Percentiles rank a stretch among this genome's conserved stretches.
phyloP scores from a whole-genome alignment of 2,888 invertebrate species.

The Catocala sponsa region DNA sequence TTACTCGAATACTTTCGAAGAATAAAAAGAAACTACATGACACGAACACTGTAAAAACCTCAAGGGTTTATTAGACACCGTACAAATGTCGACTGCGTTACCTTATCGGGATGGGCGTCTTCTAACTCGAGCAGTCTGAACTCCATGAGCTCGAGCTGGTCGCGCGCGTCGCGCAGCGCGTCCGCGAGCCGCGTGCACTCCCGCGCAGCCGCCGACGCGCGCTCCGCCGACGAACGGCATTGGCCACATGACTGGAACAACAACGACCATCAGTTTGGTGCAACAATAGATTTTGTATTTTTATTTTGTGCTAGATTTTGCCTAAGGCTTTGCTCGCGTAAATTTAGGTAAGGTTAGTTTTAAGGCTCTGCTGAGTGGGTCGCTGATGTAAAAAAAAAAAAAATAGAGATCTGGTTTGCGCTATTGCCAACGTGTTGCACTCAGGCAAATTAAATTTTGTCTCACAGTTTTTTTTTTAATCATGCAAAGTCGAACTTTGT shows the following conservation, averaged over 20 bases:
- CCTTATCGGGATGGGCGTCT: conserved; percentile 88
- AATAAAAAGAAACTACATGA: too few species aligned
- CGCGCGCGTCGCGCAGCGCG: conserved; percentile 92
- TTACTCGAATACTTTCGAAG: too few species aligned
- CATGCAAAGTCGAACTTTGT: too few species aligned
- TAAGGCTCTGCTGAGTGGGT: too few species aligned
- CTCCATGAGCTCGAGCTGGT: conserved; percentile 94
- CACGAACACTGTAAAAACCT: conserved; percentile 3
- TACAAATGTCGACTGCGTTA: conserved; percentile 29
- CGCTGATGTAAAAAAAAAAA: too few species aligned
- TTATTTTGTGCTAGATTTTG: neutral
- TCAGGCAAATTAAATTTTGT: too few species aligned
- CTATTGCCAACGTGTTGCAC: too few species aligned
- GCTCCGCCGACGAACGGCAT: conserved; percentile 79
- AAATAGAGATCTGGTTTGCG: too few species aligned
- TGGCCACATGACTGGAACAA: conserved; percentile 79
- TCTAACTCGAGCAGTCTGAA: conserved; percentile 93
- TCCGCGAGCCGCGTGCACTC: conserved; percentile 89
- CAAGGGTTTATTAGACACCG: too few species aligned
- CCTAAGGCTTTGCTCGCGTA: too few species aligned
- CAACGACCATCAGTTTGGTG: conserved; percentile 47
- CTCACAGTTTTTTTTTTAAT: too few species aligned
- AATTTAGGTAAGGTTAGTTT: too few species aligned
- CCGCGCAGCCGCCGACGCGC: conserved; percentile 79
- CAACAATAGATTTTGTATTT: conserved; percentile 10